Conservation (phyloP, 2,888 invertebrate species). For the Phasia obesa region DNA sequence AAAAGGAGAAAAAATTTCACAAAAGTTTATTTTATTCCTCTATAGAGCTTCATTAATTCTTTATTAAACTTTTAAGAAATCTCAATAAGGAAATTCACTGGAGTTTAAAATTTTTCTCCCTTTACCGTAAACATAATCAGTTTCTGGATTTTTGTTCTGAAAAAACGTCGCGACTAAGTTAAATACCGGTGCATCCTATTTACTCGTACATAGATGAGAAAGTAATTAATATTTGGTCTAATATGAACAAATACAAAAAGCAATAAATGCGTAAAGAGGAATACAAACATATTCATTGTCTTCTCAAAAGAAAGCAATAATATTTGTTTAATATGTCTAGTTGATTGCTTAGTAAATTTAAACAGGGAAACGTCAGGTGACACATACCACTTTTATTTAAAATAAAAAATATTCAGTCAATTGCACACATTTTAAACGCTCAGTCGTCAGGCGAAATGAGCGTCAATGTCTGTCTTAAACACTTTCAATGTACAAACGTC, state of each 20-base stretch:
- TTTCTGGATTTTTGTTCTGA: too few relatives aligned
- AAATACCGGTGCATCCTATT: conserved; percentile 2
- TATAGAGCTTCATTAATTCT: too few relatives aligned
- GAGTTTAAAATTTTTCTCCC: too few relatives aligned
- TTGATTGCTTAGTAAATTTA: not conserved
- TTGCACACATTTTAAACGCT: conserved; percentile 9
- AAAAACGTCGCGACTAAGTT: conserved; percentile 4
- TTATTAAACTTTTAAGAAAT: too few relatives aligned
- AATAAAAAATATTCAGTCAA: not conserved
- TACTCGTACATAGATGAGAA: not conserved
- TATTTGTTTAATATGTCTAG: not conserved
- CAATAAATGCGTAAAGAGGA: not conserved
- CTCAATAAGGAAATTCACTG: too few relatives aligned
- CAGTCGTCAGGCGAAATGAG: conserved; percentile 18
- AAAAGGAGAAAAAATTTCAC: too few relatives aligned
- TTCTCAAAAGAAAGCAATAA: not conserved
- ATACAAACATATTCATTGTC: conserved; percentile 5
- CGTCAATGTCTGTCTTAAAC: conserved; percentile 13
- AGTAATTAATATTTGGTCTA: not conserved
- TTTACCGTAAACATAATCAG: too few relatives aligned
- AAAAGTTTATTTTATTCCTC: too few relatives aligned
- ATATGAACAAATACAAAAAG: not conserved
- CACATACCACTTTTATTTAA: conserved; percentile 10
- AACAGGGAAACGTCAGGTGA: conserved; percentile 17
- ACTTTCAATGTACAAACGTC: not conserved